Base-by-base conservation (phyloP, 2,797 vertebrate species). In the Rallus crepitans region DNA sequence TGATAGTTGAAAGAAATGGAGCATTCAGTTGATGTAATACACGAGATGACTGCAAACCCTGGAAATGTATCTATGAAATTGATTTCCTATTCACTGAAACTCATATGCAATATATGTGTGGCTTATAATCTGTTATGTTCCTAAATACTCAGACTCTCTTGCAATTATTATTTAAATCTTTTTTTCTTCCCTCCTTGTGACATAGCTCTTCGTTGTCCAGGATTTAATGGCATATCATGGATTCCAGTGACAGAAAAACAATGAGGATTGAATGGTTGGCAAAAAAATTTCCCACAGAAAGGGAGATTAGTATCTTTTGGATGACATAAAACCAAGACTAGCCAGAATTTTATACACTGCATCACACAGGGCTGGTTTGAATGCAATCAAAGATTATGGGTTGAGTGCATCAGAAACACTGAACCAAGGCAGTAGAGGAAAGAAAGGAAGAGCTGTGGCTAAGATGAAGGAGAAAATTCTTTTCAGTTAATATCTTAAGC, bases 1-100 rank as follows among this genome's bases (percentile, higher is more conserved):
- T 90, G 86, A 92, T 90, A 93, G 94, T 82, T 93, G 93, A 97
- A 97, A 96, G 91, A 95, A 96, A 90, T 57, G 69, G 93, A 93
- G 86, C 92, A 81, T 87, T 85, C 90, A 57, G 40, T 30, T 89
- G 82, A 53, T 72, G 90, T 64, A 75, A 88, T 48, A 53, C 73
- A 87, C 9, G 10, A 71, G 71, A 56, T 4, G n/a, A 69, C 82
- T 71, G 63, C 66, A 93, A 92, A 90, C 88, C 50, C 81, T 89
- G 85, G 85, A 94, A 95, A 93, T 20, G 48, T 90, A 97, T 94
- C 79, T 86, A 92, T 52, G 87, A 81, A 95, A 96, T 92, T 79
- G 53, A 93, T 93, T 96, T 94, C 91, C 80, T 75, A n/a, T 71
- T 93, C 71, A 18, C 69, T 31, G 59, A 83, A 87, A 91, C 53